These are phyloP conservation scores for Aricia artaxerxes DNA, from an alignment of 2,888 invertebrate species.

Conservation along the genomic window DNA sequence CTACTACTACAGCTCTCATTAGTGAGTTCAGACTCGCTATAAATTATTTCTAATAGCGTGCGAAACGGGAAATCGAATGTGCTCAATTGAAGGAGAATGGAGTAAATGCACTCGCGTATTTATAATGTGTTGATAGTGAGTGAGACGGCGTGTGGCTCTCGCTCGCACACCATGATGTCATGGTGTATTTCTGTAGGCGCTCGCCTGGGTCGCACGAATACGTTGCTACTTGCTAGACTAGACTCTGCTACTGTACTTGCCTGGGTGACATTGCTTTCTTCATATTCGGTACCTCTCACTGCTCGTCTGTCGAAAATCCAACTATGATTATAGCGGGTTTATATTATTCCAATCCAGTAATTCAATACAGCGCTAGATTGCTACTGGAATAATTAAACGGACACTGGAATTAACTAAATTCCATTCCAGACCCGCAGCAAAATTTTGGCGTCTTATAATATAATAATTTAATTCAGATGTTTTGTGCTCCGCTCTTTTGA, in stretches of 20 bases:
- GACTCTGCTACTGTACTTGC: background rate
- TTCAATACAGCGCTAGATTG: no score
- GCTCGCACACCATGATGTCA: conserved; percentile 76
- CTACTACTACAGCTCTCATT: conserved; percentile 8
- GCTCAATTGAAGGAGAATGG: conserved; percentile 59
- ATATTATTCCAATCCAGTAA: no score
- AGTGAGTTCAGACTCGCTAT: background rate
- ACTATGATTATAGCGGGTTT: background rate
- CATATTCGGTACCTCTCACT: background rate
- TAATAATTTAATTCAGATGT: no score
- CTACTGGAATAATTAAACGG: no score
- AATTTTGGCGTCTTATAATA: no score
- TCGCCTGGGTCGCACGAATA: conserved; percentile 60
- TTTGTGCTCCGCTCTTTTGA: no score
- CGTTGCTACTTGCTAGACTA: conserved; percentile 9
- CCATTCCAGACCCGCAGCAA: no score
- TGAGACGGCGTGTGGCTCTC: conserved; percentile 56
- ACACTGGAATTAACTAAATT: no score
- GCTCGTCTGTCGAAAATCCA: background rate
- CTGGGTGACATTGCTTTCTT: background rate
- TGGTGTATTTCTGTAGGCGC: conserved; percentile 73
- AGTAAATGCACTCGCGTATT: conserved; percentile 71
- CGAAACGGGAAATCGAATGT: conserved; percentile 38
- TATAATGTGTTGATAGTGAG: conserved; percentile 55
- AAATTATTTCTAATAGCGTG: conserved; percentile 24